Percentiles rank a stretch among this genome's conserved stretches.
Evolutionary conservation across 2,797 vertebrate genomes (phyloP).

Genomic region (Picus viridis): DNA sequence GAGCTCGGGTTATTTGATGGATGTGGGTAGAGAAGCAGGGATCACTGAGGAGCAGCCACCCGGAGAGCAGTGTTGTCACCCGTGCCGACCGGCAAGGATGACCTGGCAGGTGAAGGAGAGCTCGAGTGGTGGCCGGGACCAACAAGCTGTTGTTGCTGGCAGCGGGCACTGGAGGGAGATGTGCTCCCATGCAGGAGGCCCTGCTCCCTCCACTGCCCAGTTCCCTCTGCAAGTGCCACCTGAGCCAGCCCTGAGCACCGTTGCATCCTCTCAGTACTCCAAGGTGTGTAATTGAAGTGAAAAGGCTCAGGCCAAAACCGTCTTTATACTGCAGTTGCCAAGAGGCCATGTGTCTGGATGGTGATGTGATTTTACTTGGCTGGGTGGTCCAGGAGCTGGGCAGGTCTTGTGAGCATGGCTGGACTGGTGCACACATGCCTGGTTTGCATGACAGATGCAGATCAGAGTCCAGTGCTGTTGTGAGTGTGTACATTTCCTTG

Average conservation of each 20-base stretch:
- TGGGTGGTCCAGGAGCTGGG: neutral
- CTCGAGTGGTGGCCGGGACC: neutral
- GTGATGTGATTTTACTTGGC: neutral
- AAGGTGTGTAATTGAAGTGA: rapidly evolving
- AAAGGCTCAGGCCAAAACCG: neutral
- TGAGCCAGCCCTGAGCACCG: neutral
- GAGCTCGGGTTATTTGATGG: neutral
- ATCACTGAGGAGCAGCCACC: neutral
- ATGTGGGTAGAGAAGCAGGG: neutral
- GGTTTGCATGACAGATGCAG: neutral
- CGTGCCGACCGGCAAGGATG: neutral
- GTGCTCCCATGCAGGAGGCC: neutral
- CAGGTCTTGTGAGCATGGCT: rapidly evolving
- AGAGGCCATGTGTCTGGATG: rapidly evolving
- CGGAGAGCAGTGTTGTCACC: neutral
- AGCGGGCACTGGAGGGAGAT: conserved; percentile 64
- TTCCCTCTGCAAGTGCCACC: neutral
- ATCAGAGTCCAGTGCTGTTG: neutral
- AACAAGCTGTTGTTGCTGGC: conserved; percentile 59
- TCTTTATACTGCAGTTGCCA: neutral
- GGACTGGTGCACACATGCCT: rapidly evolving
- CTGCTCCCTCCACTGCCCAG: neutral
- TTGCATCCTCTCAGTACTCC: neutral
- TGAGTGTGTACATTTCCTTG: neutral
- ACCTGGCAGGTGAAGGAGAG: neutral